Percentiles rank a stretch among this genome's conserved stretches.
These are phyloP conservation scores for Plebejus anna DNA, from an alignment of 2,888 invertebrate genomes.

Conservation along the genomic window DNA sequence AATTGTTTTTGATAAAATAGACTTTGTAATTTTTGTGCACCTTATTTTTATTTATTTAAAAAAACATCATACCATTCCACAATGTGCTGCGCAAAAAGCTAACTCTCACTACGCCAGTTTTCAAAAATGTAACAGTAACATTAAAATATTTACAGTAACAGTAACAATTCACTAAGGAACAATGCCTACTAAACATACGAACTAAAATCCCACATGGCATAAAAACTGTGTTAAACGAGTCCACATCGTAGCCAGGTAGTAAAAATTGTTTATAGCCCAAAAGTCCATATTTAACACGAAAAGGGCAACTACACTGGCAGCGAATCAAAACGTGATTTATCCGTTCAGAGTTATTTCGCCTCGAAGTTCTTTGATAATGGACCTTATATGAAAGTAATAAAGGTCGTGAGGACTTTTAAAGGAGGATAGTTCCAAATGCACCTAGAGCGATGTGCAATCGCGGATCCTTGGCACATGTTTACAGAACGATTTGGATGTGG, in stretches of 20 bases:
- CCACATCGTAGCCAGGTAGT: background rate
- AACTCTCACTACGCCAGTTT: no score
- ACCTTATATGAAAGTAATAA: background rate
- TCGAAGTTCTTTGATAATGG: background rate
- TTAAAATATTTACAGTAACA: no score
- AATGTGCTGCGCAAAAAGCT: no score
- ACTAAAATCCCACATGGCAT: background rate
- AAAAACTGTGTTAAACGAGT: background rate
- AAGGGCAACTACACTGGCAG: conserved; percentile 27
- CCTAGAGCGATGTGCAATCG: conserved; percentile 25
- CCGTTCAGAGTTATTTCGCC: background rate
- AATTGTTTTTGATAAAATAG: background rate
- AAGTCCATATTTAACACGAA: conserved; percentile 24
- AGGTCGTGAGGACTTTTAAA: background rate
- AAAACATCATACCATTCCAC: no score
- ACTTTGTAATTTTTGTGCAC: no score
- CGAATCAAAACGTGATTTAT: conserved; percentile 31
- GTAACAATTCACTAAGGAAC: background rate
- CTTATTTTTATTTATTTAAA: no score
- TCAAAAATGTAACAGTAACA: no score
- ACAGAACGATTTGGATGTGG: background rate
- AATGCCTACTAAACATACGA: background rate
- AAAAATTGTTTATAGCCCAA: conserved; percentile 19
- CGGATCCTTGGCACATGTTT: conserved; percentile 29
- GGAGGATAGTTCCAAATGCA: conserved; percentile 24